Evolutionary conservation across 2,113 vertebrate genomes (phyloP).

Genomic region (Dromiciops gliroides): DNA sequence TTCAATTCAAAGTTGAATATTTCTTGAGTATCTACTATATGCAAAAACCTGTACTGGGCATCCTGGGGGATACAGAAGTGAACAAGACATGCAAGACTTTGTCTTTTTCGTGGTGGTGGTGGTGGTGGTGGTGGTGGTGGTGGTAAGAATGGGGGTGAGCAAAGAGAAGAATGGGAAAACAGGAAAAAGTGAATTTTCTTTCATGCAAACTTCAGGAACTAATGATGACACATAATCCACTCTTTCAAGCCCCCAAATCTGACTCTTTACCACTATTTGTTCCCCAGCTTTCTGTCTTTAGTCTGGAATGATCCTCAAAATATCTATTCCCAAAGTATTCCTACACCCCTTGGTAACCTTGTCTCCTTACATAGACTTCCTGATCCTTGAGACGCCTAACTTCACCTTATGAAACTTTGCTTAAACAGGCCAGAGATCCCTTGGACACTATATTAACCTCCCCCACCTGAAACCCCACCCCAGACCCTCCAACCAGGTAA

Average conservation of each 20-base stretch:
- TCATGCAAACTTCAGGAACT: not conserved
- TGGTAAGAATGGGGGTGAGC: not conserved
- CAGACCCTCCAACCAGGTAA: not conserved
- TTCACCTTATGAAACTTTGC: not conserved
- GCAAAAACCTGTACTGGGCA: not conserved
- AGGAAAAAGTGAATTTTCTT: not conserved
- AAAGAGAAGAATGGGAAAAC: not conserved
- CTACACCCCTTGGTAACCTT: not conserved
- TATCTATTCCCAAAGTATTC: not conserved
- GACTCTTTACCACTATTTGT: not conserved
- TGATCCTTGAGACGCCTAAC: not conserved
- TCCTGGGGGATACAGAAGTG: not conserved
- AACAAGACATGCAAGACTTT: slow-evolving; percentile 20
- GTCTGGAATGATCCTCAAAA: not conserved
- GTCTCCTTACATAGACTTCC: not conserved
- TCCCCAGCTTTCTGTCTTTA: not conserved
- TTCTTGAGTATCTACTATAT: not conserved
- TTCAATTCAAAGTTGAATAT: not conserved
- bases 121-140: not conserved
- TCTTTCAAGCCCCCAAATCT: not conserved
- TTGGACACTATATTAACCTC: not conserved
- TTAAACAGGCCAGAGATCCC: not conserved
- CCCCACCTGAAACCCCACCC: no score
- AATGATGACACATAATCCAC: not conserved
- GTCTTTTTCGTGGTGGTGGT: not conserved